Percentiles rank a stretch among this genome's conserved stretches.
These are phyloP conservation scores for Chelonus formosanus DNA, from an alignment of 2,888 invertebrate species.

Conservation along the genomic window DNA sequence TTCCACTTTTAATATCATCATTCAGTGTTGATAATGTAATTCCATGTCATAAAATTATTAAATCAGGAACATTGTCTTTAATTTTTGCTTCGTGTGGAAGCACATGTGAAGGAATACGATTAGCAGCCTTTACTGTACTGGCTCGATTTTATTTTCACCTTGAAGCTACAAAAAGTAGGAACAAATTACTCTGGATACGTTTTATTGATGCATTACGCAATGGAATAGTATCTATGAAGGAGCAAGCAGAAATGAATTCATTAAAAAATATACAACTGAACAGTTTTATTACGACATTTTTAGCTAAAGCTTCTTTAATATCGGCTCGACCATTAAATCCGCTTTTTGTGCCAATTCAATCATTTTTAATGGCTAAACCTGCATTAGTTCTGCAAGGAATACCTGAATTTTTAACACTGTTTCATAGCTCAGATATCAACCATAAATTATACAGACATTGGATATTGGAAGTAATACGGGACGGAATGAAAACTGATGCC, in stretches of 20 bases:
- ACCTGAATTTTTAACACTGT: constrained; percentile 88
- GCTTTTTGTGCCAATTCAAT: constrained; percentile 81
- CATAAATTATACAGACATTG: constrained; percentile 76
- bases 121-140: constrained; percentile 79
- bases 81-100: constrained; percentile 78
- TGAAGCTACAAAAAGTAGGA: constrained; percentile 75
- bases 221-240: constrained; percentile 66
- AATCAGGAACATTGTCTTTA: constrained; percentile 76
- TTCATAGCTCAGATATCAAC: constrained; percentile 81
- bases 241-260: not conserved
- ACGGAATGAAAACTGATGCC: constrained; percentile 78
- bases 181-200: constrained; percentile 74
- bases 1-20: constrained; percentile 79
- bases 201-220: constrained; percentile 75
- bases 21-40: constrained; percentile 79
- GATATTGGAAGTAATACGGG: constrained; percentile 78
- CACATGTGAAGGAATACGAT: constrained; percentile 72
- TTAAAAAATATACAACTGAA: constrained; percentile 64
- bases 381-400: constrained; percentile 79
- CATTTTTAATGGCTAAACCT: constrained; percentile 81
- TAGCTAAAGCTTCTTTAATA: constrained; percentile 76
- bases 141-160: constrained; percentile 79
- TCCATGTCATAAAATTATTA: constrained; percentile 75
- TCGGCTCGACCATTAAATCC: constrained; percentile 79
- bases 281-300: constrained; percentile 73